These are phyloP conservation scores for Puntigrus tetrazona DNA, from an alignment of 2,113 vertebrate species.

Conservation along the genomic window DNA sequence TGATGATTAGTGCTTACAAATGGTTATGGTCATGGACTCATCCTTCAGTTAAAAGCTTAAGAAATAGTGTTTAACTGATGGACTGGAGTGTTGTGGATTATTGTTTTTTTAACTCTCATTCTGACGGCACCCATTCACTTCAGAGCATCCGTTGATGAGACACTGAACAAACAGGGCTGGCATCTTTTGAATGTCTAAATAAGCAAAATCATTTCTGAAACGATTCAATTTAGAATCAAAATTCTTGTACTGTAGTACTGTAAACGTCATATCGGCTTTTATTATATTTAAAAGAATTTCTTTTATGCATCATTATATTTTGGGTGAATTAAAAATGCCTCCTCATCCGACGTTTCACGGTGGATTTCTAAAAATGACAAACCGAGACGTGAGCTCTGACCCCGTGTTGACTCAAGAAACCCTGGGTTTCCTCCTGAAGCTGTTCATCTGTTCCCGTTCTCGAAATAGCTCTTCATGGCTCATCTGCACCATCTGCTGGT, in stretches of 20 bases:
- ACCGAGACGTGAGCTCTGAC: neutral
- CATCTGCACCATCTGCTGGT: constrained; percentile 71
- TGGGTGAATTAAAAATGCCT: neutral
- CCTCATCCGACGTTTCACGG: neutral
- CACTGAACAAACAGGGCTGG: too few species aligned
- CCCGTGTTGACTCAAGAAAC: constrained; percentile 15
- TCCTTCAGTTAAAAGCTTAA: too few species aligned
- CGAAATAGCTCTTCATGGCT: constrained; percentile 54
- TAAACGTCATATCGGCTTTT: neutral
- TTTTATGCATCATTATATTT: neutral
- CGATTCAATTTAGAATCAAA: neutral
- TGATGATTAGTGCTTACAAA: too few species aligned
- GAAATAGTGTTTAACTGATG: too few species aligned
- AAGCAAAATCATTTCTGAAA: neutral
- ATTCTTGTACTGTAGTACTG: neutral
- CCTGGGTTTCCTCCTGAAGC: constrained; percentile 34
- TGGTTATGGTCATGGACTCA: too few species aligned
- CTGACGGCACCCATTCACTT: too few species aligned
- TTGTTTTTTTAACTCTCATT: too few species aligned
- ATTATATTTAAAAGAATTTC: neutral
- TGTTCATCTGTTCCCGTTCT: neutral
- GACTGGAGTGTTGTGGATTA: too few species aligned
- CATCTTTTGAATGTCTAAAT: neutral
- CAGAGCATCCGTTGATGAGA: too few species aligned
- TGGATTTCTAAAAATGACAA: neutral